These are phyloP conservation scores for Cantharis flavilabris DNA, from an alignment of 2,888 invertebrate genomes.

Conservation along the genomic window DNA sequence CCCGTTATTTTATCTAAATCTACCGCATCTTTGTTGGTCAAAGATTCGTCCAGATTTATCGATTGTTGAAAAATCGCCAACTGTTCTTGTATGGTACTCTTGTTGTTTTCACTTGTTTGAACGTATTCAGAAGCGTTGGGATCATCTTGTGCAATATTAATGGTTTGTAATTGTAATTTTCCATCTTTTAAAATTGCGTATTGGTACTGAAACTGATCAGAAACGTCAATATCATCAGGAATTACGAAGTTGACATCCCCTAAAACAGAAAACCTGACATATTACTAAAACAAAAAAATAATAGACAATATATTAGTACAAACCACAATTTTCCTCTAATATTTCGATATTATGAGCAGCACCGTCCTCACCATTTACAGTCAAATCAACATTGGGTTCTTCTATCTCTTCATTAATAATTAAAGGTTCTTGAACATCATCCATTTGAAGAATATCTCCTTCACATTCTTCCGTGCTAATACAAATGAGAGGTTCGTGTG, in stretches of 20 bases:
- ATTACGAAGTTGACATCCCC: not conserved
- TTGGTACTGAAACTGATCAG: conserved; percentile 23
- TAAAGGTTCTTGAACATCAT: not conserved
- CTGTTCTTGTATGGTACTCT: conserved; percentile 7
- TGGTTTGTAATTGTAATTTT: conserved; percentile 33
- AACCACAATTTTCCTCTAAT: not conserved
- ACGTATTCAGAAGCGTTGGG: not conserved
- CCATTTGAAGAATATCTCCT: not conserved
- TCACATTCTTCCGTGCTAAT: not conserved
- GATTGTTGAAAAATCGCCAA: conserved; percentile 15
- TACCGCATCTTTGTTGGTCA: not conserved
- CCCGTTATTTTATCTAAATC: conserved; percentile 32
- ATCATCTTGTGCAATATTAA: conserved; percentile 8
- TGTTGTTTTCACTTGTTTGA: not conserved
- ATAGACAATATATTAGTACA: not conserved
- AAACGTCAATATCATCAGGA: not conserved
- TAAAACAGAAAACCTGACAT: not conserved
- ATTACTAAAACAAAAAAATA: not conserved
- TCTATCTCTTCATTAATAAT: not conserved
- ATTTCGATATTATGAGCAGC: not conserved
- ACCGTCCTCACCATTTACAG: not conserved
- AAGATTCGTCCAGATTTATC: conserved; percentile 14
- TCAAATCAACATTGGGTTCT: not conserved
- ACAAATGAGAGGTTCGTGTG: not conserved
- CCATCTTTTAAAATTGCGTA: conserved; percentile 39